Percentiles rank a stretch among this genome's conserved stretches.
phyloP scores from a whole-genome alignment of 2,113 vertebrate species.

The Glareola pratincola region DNA sequence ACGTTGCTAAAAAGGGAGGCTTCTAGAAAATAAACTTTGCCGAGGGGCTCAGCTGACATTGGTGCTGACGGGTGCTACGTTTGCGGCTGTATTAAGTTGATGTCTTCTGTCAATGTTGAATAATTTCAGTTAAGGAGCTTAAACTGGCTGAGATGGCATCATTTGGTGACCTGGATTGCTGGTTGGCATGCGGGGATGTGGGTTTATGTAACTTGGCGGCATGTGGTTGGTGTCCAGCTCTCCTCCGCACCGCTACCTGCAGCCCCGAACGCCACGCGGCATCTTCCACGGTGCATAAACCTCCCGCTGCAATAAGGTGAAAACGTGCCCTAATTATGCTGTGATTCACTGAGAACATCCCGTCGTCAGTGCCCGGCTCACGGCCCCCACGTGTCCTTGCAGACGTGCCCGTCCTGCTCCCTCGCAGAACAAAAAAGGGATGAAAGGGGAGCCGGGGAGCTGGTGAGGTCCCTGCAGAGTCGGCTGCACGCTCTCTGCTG shows the following conservation, averaged over 20 bases:
- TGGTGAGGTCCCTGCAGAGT: neutral
- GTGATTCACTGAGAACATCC: neutral
- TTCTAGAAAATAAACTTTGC: neutral
- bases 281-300: neutral
- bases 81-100: neutral
- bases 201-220: neutral
- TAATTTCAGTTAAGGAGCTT: neutral
- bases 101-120: neutral
- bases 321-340: accelerated
- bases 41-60: neutral
- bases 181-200: neutral
- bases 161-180: neutral
- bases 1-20: neutral
- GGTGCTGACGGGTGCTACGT: neutral
- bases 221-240: neutral
- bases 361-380: accelerated
- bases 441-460: neutral
- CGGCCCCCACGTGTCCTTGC: accelerated
- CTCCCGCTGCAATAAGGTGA: neutral
- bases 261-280: accelerated
- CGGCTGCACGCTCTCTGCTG: too few species aligned
- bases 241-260: neutral
- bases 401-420: neutral
- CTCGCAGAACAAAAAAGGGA: accelerated
- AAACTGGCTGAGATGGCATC: neutral